phyloP scores from a whole-genome alignment of 1,140 invertebrate genomes.

The Trachymyrmex septentrionalis region DNA sequence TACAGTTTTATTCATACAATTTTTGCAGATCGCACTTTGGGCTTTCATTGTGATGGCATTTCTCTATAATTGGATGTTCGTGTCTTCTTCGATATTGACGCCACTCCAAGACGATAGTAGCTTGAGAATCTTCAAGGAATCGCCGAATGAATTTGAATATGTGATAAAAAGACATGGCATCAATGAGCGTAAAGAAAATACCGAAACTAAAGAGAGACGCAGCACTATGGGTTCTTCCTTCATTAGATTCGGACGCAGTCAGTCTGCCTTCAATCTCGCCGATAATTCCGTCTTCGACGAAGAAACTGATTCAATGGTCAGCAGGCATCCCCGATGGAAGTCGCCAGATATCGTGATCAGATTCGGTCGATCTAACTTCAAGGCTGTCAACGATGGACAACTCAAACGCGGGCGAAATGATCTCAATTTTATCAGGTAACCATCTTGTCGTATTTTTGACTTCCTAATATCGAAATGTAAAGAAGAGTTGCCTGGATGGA shows the following conservation, averaged over 20 bases:
- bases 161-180: constrained; percentile 74
- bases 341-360: constrained; percentile 83
- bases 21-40: constrained; percentile 73
- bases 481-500: too few species aligned
- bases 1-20: background rate
- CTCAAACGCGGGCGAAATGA: constrained; percentile 70
- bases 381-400: constrained; percentile 6
- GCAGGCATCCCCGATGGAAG: constrained; percentile 67
- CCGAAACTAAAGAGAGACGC: constrained; percentile 82
- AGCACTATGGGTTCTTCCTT: constrained; percentile 82
- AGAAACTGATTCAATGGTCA: constrained; percentile 59
- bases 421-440: constrained; percentile 76
- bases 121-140: constrained; percentile 69
- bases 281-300: constrained; percentile 13
- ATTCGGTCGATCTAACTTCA: constrained; percentile 79
- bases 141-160: constrained; percentile 79
- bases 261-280: constrained; percentile 43
- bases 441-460: background rate
- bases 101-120: constrained; percentile 68
- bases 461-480: background rate
- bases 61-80: constrained; percentile 71
- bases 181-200: constrained; percentile 64
- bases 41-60: constrained; percentile 76
- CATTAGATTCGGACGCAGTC: constrained; percentile 81
- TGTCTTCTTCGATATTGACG: constrained; percentile 72